Base-by-base conservation (phyloP, 2,113 vertebrate genomes). In the Puffinus mauretanicus region DNA sequence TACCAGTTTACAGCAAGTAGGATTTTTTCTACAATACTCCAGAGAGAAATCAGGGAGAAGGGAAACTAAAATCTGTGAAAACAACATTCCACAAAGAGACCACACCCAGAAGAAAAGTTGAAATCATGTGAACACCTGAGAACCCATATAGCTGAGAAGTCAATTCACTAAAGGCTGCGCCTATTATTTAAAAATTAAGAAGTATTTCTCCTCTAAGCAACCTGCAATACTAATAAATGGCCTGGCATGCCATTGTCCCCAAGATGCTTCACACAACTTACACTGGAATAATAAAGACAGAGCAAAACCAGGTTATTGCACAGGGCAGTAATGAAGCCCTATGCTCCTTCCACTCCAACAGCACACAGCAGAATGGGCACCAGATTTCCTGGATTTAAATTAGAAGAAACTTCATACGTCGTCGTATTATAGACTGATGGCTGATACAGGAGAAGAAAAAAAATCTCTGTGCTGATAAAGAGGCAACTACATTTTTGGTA, bases 201-300 rank as follows among this genome's bases (percentile, higher is more conserved):
- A 54, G 22, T n/a, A 20, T 44, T 85, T 82, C 11, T 66, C 27
- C 40, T 54, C 15, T 66, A 55, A 72, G n/a, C 4, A 12, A 70
- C 32, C 24, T 20, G 46, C n/a, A 81, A 25, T 29, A 70, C 22
- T 86, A 66, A 60, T 25, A 61, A 76, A 38, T 32, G 15, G 19
- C 25, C 21, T 52, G 32, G 20, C 10, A 55, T 30, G 30, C 42
- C 34, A 46, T 3, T 30, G 29, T 25, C 40, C 52, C 7, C 47
- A 57, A 19, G 67, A 72, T 77, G 52, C 64, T 66, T 77, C 46
- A 49, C 14, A 27, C 22, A 85, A 80, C 34, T 88, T 54, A 21
- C 7, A 47, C 0, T 29, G 29, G 25, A 61, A 57, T 10, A 79
- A 22, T 14, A 62, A 72, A n/a, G 12, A 55, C 1, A 0, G 5